phyloP scores from a whole-genome alignment of 1,140 invertebrate species.

The Euwallacea fornicatus region DNA sequence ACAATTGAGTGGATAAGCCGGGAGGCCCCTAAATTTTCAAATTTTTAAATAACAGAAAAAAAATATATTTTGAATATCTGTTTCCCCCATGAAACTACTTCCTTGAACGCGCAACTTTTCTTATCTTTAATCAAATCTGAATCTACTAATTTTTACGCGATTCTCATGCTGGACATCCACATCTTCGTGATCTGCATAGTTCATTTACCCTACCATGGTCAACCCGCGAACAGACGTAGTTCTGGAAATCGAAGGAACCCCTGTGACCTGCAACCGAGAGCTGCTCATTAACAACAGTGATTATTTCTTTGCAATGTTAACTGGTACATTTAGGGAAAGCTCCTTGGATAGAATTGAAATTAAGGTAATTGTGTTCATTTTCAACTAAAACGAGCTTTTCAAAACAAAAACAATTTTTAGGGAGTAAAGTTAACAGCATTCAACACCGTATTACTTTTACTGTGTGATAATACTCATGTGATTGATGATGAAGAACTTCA shows the following conservation, averaged over 20 bases:
- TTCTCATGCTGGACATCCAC: too few relatives aligned
- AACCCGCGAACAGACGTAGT: conserved; percentile 16
- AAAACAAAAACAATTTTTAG: conserved; percentile 40
- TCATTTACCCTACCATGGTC: too few relatives aligned
- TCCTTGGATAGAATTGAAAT: conserved; percentile 40
- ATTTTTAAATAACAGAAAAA: too few relatives aligned
- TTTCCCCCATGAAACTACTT: too few relatives aligned
- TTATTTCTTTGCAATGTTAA: conserved; percentile 51
- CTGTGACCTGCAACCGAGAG: conserved; percentile 42
- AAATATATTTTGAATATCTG: too few relatives aligned
- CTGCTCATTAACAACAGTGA: conserved; percentile 46
- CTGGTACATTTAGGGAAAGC: conserved; percentile 47
- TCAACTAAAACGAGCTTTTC: neutral
- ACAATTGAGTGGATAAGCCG: too few relatives aligned
- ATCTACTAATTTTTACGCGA: too few relatives aligned
- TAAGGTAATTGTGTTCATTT: conserved; percentile 36
- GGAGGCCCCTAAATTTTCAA: too few relatives aligned
- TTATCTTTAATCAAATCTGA: too few relatives aligned
- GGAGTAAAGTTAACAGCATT: conserved; percentile 43
- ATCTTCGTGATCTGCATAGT: too few relatives aligned
- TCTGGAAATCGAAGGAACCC: conserved; percentile 43
- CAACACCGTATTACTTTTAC: conserved; percentile 41
- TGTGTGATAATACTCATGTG: conserved; percentile 24
- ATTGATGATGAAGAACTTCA: conserved; percentile 41
- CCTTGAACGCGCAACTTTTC: too few relatives aligned